Conservation (phyloP, 2,888 invertebrate genomes). For the Loripinus fragilis region DNA sequence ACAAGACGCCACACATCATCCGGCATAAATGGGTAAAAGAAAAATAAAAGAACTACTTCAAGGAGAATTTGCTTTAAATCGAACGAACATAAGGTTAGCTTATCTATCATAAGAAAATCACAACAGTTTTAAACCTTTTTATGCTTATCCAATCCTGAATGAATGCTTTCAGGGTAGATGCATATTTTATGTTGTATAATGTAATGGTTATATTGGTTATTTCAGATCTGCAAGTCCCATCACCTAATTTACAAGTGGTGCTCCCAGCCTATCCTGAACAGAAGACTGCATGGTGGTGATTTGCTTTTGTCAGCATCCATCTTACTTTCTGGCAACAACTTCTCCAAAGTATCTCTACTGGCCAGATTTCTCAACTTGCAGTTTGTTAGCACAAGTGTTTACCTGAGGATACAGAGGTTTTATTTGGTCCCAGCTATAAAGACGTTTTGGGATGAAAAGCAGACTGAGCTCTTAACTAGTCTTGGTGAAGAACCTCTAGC, state of each 20-base stretch:
- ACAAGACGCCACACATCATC: too few relatives aligned
- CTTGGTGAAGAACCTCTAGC: too few relatives aligned
- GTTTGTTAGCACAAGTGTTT: neutral
- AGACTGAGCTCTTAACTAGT: neutral
- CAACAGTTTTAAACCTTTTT: too few relatives aligned
- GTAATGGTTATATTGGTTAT: too few relatives aligned
- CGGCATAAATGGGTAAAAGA: too few relatives aligned
- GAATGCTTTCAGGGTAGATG: too few relatives aligned
- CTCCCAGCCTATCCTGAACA: conserved; percentile 30
- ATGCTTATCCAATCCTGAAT: too few relatives aligned
- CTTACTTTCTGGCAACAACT: conserved; percentile 25
- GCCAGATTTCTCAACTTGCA: conserved; percentile 19
- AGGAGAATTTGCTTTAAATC: too few relatives aligned
- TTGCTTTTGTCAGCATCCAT: conserved; percentile 3
- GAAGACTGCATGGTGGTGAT: conserved; percentile 21
- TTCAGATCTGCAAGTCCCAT: conserved; percentile 23
- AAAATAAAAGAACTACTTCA: too few relatives aligned
- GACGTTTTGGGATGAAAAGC: neutral
- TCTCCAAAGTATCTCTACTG: conserved; percentile 24
- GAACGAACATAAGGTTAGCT: too few relatives aligned
- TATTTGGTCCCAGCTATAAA: conserved; percentile 28
- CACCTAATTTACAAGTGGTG: conserved; percentile 24
- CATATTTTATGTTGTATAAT: too few relatives aligned
- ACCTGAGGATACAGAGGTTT: conserved; percentile 26
- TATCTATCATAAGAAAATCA: too few relatives aligned